Conservation (phyloP, 92 coral and sea anemone species). For the Bergia puertoricense region DNA sequence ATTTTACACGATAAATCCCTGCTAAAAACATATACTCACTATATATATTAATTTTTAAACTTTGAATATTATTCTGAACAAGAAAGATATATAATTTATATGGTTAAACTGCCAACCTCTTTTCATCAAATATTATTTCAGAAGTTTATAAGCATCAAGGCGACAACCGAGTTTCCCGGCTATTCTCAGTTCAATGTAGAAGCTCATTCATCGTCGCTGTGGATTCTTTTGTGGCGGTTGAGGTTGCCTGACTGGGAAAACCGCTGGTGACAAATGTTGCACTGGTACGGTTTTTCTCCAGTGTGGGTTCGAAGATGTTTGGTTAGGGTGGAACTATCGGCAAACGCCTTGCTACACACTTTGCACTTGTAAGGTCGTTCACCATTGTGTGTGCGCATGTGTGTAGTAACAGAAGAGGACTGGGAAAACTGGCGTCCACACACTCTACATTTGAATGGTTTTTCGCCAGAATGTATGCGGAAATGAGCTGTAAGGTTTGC, state of each 20-base stretch:
- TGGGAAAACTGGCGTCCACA: slow-evolving; percentile 87
- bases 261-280: slow-evolving; percentile 79
- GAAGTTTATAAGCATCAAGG: too few species aligned
- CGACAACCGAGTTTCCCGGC: not conserved
- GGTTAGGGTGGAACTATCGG: slow-evolving; percentile 84
- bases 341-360: slow-evolving; percentile 79
- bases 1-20: not conserved
- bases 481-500: slow-evolving; percentile 91
- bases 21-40: too few species aligned
- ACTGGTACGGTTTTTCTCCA: slow-evolving; percentile 88
- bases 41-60: not conserved
- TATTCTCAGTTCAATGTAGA: not conserved
- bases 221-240: slow-evolving; percentile 84
- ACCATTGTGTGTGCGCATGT: slow-evolving; percentile 92
- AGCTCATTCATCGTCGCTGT: slow-evolving; percentile 40
- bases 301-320: slow-evolving; percentile 85
- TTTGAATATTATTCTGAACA: not conserved
- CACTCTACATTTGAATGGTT: slow-evolving; percentile 82
- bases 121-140: not conserved
- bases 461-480: slow-evolving; percentile 88
- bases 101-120: not conserved
- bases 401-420: slow-evolving; percentile 90
- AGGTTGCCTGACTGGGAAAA: slow-evolving; percentile 87
- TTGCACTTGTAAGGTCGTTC: slow-evolving; percentile 84
- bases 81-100: not conserved